Evolutionary conservation across 2,113 vertebrate species (phyloP), one percentile per base, ranked within the genome.

Genomic region (Globicephala melas): DNA sequence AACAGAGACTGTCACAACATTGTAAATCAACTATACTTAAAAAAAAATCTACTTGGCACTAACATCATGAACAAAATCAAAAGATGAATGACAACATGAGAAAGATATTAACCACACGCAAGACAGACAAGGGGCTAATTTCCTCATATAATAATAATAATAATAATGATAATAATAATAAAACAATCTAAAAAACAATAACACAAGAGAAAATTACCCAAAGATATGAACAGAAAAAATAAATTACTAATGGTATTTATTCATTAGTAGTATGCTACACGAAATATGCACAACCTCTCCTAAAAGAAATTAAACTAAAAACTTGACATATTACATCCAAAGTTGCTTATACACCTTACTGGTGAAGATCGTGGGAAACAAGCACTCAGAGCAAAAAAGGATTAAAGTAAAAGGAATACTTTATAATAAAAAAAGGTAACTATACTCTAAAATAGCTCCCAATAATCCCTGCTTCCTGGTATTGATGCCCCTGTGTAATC

Each of bases 51-150:
- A 89, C 18, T 84, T 95, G 62, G 13, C 36, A 76, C 8, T 28
- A 76, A 8, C 17, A 80, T 89, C 38, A 89, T 92, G 63, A 94
- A 84, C 60, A 96, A 95, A 96, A 94, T 94, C 71, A 96, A 96
- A 96, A 96, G 62, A 92, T 36, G 8, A 96, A 38, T 53, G 58
- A 93, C 73, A 95, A 89, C 53, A 18, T 92, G 33, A 97, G 87
- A 97, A 93, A 93, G 73, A 41, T 67, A 92, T 65, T 85, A 95
- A 67, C n/a, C 2, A 80, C 58, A 89, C 5, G 50, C 21, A 58
- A 63, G 62, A 89, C 50, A 80, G 50, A 77, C 23, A 84, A 95
- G 17, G 15, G 41, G 76, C 14, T 96, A 73, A 93, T 71, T 92
- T 95, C 36, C 31, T 94, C 18, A 95, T 50, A 62, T 53, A 94